Evolutionary conservation across 2,888 invertebrate genomes (phyloP).

Genomic region (Chaetogeoica ovagalla): DNA sequence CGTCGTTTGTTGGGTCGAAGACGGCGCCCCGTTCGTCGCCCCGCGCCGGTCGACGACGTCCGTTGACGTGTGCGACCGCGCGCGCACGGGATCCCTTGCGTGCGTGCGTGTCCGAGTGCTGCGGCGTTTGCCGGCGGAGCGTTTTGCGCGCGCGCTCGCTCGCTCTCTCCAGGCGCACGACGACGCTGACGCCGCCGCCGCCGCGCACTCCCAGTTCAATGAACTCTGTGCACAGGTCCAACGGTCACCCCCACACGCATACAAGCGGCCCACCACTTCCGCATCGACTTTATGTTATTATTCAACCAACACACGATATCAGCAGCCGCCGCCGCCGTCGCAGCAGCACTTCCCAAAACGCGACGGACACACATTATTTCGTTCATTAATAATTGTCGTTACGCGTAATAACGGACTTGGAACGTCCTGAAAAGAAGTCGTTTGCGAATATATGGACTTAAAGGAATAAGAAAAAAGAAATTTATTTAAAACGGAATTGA

Average conservation of each 20-base stretch:
- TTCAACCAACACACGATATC: conserved; percentile 22
- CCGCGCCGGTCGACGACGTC: not conserved
- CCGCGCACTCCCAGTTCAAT: conserved; percentile 42
- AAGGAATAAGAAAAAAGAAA: too few relatives aligned
- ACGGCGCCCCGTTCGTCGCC: not conserved
- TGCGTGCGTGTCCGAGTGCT: conserved; percentile 12
- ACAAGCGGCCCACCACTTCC: conserved; percentile 48
- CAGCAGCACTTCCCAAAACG: conserved; percentile 49
- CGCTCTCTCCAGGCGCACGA: conserved; percentile 34
- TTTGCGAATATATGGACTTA: too few relatives aligned
- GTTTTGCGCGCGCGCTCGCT: conserved; percentile 46
- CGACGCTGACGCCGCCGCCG: conserved; percentile 7
- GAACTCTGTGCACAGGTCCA: conserved; percentile 52
- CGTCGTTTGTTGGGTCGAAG: too few relatives aligned
- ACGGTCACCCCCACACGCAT: conserved; percentile 49
- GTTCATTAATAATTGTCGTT: not conserved
- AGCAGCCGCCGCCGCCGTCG: not conserved
- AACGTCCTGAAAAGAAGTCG: too few relatives aligned
- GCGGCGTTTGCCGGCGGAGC: conserved; percentile 7
- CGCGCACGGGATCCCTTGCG: conserved; percentile 25
- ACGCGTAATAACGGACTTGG: too few relatives aligned
- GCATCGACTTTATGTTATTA: conserved; percentile 48
- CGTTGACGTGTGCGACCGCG: not conserved
- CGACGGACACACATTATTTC: not conserved
- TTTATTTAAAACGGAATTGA: too few relatives aligned